Conservation (phyloP, 2,888 invertebrate species). For the Venustoraphidia nigricollis region DNA sequence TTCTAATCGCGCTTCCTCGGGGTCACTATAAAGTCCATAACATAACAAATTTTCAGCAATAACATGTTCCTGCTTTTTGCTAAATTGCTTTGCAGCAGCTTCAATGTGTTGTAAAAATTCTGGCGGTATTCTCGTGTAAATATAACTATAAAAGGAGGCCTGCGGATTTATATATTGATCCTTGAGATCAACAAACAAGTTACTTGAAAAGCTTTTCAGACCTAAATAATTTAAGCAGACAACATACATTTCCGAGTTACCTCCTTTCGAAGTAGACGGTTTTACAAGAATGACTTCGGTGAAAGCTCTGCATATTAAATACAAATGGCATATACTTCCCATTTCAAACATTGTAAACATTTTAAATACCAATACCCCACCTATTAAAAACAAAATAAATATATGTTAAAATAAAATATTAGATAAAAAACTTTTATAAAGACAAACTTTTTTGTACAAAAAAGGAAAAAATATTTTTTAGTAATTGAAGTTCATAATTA, state of each 20-base stretch:
- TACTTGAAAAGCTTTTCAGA: conserved; percentile 13
- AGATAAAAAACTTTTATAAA: no score
- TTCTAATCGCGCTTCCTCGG: no score
- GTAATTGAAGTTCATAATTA: no score
- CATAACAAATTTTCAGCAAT: conserved; percentile 45
- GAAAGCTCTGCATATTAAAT: conserved; percentile 63
- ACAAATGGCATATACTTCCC: conserved; percentile 62
- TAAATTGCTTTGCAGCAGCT: conserved; percentile 48
- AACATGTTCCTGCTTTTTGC: conserved; percentile 48
- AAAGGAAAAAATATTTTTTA: no score
- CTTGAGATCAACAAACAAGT: conserved; percentile 24
- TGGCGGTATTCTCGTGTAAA: conserved; percentile 38
- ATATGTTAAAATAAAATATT: neutral
- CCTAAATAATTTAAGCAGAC: conserved; percentile 52
- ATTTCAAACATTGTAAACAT: conserved; percentile 83
- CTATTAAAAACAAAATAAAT: conserved; percentile 24
- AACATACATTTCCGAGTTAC: conserved; percentile 88
- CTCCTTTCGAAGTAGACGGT: conserved; percentile 84
- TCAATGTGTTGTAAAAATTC: conserved; percentile 49
- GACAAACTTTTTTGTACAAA: no score
- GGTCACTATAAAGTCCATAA: no score
- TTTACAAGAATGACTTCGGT: conserved; percentile 61
- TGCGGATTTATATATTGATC: conserved; percentile 28
- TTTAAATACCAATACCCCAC: conserved; percentile 72
- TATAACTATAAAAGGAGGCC: conserved; percentile 37